Percentiles rank a stretch among this genome's conserved stretches.
Evolutionary conservation across 2,797 vertebrate species (phyloP).

Genomic region (Pseudochirops corinnae): DNA sequence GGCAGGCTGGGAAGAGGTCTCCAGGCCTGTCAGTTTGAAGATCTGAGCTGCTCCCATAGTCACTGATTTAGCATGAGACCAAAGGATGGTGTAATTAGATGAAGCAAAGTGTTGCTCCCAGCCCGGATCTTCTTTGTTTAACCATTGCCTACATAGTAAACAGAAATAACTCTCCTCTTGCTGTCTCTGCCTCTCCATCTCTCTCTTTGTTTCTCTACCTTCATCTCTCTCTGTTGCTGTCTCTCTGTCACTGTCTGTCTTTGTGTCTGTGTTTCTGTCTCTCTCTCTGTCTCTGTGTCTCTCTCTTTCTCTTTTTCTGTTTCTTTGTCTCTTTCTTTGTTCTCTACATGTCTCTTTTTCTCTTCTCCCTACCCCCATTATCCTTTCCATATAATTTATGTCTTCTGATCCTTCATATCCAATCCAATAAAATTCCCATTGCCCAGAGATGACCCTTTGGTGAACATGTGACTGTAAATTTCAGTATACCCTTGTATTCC

Average conservation of each 20-base stretch:
- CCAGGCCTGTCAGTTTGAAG: constrained; percentile 74
- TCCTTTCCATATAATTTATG: constrained; percentile 78
- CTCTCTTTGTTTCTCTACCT: background rate
- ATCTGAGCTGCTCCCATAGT: constrained; percentile 81
- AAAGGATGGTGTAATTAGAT: constrained; percentile 86
- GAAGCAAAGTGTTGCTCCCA: constrained; percentile 79
- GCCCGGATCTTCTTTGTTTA: constrained; percentile 85
- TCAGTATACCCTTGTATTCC: constrained; percentile 54
- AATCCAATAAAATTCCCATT: constrained; percentile 76
- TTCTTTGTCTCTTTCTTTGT: background rate
- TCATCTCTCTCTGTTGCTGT: background rate
- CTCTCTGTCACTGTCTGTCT: background rate
- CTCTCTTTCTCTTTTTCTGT: background rate
- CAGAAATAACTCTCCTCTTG: constrained; percentile 68
- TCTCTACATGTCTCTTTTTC: background rate
- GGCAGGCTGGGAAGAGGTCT: constrained; percentile 74
- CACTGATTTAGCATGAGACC: constrained; percentile 83
- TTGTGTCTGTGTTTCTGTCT: background rate
- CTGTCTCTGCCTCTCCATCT: background rate
- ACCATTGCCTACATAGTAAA: constrained; percentile 75
- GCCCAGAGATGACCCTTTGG: constrained; percentile 76
- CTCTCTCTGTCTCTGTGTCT: background rate
- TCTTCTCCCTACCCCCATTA: constrained; percentile 21
- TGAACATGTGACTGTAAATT: constrained; percentile 67
- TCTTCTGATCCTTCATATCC: constrained; percentile 78